Evolutionary conservation across 2,797 vertebrate genomes (phyloP), one percentile per base, ranked within the genome.

Genomic region (Monodelphis domestica): DNA sequence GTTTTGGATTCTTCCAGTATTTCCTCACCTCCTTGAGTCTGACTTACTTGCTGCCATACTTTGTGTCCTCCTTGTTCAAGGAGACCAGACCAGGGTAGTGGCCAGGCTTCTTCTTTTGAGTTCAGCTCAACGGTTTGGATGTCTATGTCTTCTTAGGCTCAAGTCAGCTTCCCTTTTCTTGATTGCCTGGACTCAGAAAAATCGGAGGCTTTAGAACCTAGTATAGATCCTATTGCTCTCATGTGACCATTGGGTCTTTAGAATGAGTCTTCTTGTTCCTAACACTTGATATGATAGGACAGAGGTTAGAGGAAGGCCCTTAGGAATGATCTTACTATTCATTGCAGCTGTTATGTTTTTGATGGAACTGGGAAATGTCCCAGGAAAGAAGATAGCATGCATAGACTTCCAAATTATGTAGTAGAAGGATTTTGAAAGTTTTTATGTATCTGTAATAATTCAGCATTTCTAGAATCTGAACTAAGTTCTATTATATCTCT

Each of bases 1-100:
- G 33, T 54, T 90, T 38, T 45, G 45, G 45, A 2, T 91, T 90
- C 94, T 91, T 95, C 26, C 63, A 70, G 51, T 89, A 45, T 38
- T 56, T 26, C 54, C 38, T 53, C 30, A 89, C 91, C 91, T 56
- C 92, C 87, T 0, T 89, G 29, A 24, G 78, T 92, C 55, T 50
- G 24, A 11, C 24, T 28, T 28, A n/a, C 91, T 17, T 84, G 33
- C 63, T 92, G 24, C 87, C 89, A 28, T 9, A 78, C 55, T 87
- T 56, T 24, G 89, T 89, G 78, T 17, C 6, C 12, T 17, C 2
- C 53, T 78, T 51, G 53, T 87, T 45, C 33, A 28, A 33, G 59
- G 53, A 89, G 53, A 45, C 52, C 53, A 89, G 52, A 50, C 52
- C 53, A 53, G 28, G 53, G 26, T 54, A 51, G 15, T 87, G 38